Evolutionary conservation across 2,888 invertebrate genomes (phyloP).

Genomic region (Cactoblastis cactorum): DNA sequence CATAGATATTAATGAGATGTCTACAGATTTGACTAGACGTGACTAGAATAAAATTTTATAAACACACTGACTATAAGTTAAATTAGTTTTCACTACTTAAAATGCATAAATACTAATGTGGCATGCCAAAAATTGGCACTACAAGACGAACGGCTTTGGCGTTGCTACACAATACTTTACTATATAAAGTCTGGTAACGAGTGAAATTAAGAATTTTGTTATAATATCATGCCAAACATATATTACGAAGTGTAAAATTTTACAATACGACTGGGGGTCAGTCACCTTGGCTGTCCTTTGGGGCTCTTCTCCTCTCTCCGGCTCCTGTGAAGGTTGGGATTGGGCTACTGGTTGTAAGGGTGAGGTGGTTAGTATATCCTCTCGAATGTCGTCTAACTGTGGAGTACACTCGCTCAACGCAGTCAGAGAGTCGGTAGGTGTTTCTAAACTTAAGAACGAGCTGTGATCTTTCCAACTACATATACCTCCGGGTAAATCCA

Average conservation of each 20-base stretch:
- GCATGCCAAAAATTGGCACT: conserved; percentile 65
- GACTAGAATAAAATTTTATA: conserved; percentile 51
- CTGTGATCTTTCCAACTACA: conserved; percentile 91
- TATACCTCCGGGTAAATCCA: conserved; percentile 88
- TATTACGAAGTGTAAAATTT: conserved; percentile 68
- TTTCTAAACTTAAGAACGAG: conserved; percentile 84
- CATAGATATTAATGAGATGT: conserved; percentile 20
- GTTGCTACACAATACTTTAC: conserved; percentile 57
- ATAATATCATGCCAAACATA: conserved; percentile 78
- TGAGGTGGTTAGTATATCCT: conserved; percentile 75
- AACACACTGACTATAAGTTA: conserved; percentile 46
- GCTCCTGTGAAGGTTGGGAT: conserved; percentile 68
- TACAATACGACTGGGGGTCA: conserved; percentile 75
- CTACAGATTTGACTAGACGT: conserved; percentile 59
- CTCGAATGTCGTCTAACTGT: conserved; percentile 45
- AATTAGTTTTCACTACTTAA: conserved; percentile 32
- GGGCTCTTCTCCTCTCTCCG: conserved; percentile 42
- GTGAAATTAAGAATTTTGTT: conserved; percentile 72
- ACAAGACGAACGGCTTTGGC: conserved; percentile 72
- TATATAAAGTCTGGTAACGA: conserved; percentile 62
- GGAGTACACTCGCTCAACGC: conserved; percentile 33
- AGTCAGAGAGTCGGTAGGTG: conserved; percentile 46
- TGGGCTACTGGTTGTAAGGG: conserved; percentile 63
- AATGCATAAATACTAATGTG: conserved; percentile 47
- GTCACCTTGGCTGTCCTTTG: conserved; percentile 72